Evolutionary conservation across 2,797 vertebrate genomes (phyloP), one percentile per base, ranked within the genome.

Genomic region (Taeniopygia guttata): DNA sequence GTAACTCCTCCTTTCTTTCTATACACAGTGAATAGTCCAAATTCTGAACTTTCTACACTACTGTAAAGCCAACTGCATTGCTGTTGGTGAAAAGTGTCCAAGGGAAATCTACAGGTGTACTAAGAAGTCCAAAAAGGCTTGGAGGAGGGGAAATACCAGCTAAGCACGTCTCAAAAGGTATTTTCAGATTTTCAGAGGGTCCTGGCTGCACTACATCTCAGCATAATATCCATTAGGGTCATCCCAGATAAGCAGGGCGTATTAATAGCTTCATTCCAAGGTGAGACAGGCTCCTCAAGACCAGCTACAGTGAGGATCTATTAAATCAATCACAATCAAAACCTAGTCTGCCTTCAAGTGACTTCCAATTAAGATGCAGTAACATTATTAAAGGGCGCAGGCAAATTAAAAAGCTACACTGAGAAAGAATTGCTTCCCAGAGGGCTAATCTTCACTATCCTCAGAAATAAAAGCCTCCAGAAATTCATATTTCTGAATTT

Each of bases 281-380:
- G 42, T 21, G 54, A 72, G 48, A 83, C 5, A 81, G 19, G 38
- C 56, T 92, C 89, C 76, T 92, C 43, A 52, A 85, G 78, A 54
- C n/a, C 66, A 76, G 70, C 32, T 69, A 69, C 69, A 88, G 12
- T 9, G 19, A 84, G 29, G 5, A 77, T 32, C 58, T 58, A 32
- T 95, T 89, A 89, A 85, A 93, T 94, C 96, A 95, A 49, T 89
- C 84, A 85, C 78, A 66, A 88, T 87, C 82, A 85, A 89, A 92
- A 89, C 69, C 34, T n/a, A 68, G 45, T 73, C 77, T 93, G 54
- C 82, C 95, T 95, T 79, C 59, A 94, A 87, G 46, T 52, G 54
- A 90, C 83, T 96, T 93, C 77, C 89, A 92, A 55, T 97, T 93
- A 96, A 79, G 70, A 89, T 67, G 59, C 72, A 67, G 86, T 40